These are phyloP conservation scores for Ciconia nigra DNA, from an alignment of 2,797 vertebrate species.

Conservation along the genomic window DNA sequence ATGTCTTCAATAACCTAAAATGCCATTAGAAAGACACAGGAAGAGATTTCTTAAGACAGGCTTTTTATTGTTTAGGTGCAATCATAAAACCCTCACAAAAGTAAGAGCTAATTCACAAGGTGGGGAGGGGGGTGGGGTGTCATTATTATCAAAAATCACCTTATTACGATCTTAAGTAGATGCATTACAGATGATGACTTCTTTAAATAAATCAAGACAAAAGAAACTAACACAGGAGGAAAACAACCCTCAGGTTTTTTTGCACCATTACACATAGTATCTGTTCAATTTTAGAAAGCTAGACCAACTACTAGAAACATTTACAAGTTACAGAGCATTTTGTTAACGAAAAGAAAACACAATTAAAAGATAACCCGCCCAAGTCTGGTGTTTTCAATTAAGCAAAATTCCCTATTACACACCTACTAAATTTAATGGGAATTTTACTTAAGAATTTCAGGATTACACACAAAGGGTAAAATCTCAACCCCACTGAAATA, in stretches of 20 bases:
- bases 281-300: not conserved
- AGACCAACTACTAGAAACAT: not conserved
- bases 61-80: conserved; percentile 51
- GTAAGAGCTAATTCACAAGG: conserved; percentile 7
- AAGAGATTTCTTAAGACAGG: conserved; percentile 26
- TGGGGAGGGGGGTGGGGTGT: not conserved
- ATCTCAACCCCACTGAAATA: not conserved
- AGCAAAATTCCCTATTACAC: not conserved
- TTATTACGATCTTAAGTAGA: not conserved
- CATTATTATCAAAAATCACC: not conserved
- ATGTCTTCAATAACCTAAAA: not conserved
- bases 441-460: not conserved
- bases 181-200: not conserved
- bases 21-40: conserved; percentile 11
- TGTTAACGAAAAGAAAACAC: not conserved
- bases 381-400: not conserved
- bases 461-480: not conserved
- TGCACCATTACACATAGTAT: not conserved
- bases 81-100: conserved; percentile 24
- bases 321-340: not conserved
- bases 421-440: not conserved
- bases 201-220: conserved; percentile 16
- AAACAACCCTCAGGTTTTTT: not conserved
- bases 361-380: not conserved
- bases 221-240: not conserved